These are phyloP conservation scores for Actinernus sp. DNA, from an alignment of 92 coral and sea anemone species.

Conservation along the genomic window DNA sequence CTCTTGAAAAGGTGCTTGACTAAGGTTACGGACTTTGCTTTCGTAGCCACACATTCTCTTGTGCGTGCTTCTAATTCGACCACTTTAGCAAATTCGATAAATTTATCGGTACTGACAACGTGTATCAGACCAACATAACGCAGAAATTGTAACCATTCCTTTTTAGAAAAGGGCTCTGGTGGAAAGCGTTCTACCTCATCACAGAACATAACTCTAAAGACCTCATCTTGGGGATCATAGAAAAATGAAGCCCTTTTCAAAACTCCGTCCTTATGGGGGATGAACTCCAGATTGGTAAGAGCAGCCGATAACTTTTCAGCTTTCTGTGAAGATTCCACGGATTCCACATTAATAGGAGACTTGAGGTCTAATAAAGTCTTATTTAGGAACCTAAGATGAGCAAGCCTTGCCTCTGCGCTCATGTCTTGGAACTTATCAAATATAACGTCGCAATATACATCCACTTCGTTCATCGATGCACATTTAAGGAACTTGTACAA, in stretches of 20 bases:
- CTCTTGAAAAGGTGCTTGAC: conserved; percentile 37
- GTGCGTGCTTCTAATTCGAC: conserved; percentile 46
- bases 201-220: conserved; percentile 54
- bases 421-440: conserved; percentile 32
- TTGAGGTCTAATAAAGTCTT: not conserved
- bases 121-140: conserved; percentile 45
- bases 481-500: conserved; percentile 48
- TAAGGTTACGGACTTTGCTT: conserved; percentile 48
- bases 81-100: conserved; percentile 42
- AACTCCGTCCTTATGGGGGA: conserved; percentile 31
- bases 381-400: conserved; percentile 26
- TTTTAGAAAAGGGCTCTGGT: conserved; percentile 46
- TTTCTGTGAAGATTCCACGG: not conserved
- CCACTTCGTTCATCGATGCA: conserved; percentile 26
- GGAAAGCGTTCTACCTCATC: conserved; percentile 54
- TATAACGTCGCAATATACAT: conserved; percentile 62
- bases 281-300: conserved; percentile 24
- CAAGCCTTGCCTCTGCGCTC: conserved; percentile 13
- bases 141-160: conserved; percentile 52
- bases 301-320: not conserved
- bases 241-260: conserved; percentile 42
- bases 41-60: conserved; percentile 13
- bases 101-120: conserved; percentile 29
- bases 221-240: conserved; percentile 50
- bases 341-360: not conserved